These are phyloP conservation scores for Rhincodon typus DNA, from an alignment of 2,797 vertebrate genomes.

Conservation along the genomic window DNA sequence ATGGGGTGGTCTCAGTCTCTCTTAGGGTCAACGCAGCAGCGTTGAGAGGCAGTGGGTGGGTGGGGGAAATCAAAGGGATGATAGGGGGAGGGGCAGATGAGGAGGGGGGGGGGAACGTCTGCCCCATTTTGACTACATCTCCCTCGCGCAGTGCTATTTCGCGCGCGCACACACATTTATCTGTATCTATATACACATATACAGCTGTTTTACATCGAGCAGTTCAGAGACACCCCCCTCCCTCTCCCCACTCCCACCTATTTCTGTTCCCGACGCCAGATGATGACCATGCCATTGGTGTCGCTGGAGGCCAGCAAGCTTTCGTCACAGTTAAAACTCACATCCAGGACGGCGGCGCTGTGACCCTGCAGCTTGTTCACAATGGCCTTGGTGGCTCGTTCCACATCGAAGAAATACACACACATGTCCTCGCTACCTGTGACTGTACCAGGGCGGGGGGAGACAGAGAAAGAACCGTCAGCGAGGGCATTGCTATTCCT, in stretches of 20 bases:
- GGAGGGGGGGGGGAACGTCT: no score
- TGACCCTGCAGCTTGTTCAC: conserved; percentile 94
- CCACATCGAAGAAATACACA: conserved; percentile 90
- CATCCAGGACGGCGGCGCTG: conserved; percentile 77
- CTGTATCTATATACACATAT: neutral
- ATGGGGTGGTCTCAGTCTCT: no score
- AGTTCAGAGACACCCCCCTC: neutral
- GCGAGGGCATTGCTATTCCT: no score
- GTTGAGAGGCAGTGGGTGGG: no score
- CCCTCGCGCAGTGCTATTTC: fast-evolving
- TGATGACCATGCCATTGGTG: conserved; percentile 85
- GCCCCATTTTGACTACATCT: no score
- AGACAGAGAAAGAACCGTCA: neutral
- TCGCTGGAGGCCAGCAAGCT: conserved; percentile 87
- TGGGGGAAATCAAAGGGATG: no score
- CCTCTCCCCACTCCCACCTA: conserved; percentile 46
- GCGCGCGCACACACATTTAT: neutral
- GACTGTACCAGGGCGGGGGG: conserved; percentile 56
- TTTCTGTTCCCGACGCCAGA: conserved; percentile 90
- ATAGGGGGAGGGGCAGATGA: no score
- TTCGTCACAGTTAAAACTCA: conserved; percentile 93
- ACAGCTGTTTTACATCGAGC: neutral
- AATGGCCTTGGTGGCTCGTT: conserved; percentile 78
- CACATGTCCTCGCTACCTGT: conserved; percentile 88
- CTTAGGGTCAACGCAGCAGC: no score